A percentile compares a stretch with the other conserved stretches of the same genome.
phyloP scores from a whole-genome alignment of 1,140 invertebrate genomes.

The Drosophila chauvacae region DNA sequence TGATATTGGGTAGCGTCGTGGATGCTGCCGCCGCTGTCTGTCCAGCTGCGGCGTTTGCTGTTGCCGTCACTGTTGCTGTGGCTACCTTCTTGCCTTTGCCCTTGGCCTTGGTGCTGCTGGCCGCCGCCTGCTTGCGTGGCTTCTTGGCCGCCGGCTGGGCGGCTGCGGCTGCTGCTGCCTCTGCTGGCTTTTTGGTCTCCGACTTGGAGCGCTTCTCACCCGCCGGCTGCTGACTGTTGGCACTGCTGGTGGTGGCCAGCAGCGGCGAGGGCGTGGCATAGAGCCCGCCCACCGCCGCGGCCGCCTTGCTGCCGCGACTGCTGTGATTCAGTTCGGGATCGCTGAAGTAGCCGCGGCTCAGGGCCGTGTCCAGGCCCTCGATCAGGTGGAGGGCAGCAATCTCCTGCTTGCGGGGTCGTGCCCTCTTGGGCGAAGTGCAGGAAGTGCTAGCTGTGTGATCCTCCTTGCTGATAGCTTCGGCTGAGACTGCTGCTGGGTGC shows the following conservation, averaged over 20 bases:
- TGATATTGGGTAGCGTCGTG: no score
- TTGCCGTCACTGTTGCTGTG: background rate
- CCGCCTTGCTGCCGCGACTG: conserved; percentile 35
- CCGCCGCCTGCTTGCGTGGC: conserved; percentile 22
- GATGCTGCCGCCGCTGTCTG: background rate
- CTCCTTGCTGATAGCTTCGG: background rate
- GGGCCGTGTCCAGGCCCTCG: conserved; percentile 54
- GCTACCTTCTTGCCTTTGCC: conserved; percentile 30
- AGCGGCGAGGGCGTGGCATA: conserved; percentile 55
- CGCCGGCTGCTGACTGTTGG: conserved; percentile 4
- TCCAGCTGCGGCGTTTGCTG: background rate
- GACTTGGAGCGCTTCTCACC: conserved; percentile 79
- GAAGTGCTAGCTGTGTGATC: conserved; percentile 7
- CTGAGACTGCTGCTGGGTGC: background rate
- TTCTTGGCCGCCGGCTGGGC: conserved; percentile 29
- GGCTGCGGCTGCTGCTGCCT: background rate
- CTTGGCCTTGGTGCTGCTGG: conserved; percentile 35
- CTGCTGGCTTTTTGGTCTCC: conserved; percentile 78
- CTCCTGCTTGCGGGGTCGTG: conserved; percentile 65
- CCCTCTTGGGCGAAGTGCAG: conserved; percentile 66
- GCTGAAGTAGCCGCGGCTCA: conserved; percentile 81
- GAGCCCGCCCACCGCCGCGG: conserved; percentile 14
- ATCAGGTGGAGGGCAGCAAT: conserved; percentile 67
- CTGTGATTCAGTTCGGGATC: conserved; percentile 74
- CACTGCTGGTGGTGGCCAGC: conserved; percentile 4